These are phyloP conservation scores for Balaeniceps rex DNA, from an alignment of 2,113 vertebrate species.

Conservation along the genomic window DNA sequence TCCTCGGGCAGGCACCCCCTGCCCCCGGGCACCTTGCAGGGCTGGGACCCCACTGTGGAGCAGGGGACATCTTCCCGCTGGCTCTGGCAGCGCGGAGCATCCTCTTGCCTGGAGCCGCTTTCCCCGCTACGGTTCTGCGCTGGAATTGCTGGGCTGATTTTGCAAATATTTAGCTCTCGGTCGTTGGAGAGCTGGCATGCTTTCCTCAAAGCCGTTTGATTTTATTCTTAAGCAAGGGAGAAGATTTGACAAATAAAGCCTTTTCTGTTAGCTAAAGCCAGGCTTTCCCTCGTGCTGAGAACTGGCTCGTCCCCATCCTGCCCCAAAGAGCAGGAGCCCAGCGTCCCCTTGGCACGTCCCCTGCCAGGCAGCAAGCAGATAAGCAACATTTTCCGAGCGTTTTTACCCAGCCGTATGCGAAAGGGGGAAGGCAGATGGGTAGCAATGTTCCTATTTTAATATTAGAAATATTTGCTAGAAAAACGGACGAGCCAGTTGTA, in stretches of 20 bases:
- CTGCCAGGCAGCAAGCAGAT: neutral
- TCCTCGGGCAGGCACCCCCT: fast-evolving
- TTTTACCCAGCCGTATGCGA: neutral
- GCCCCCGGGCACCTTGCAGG: neutral
- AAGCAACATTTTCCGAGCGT: neutral
- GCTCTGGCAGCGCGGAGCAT: neutral
- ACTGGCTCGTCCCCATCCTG: neutral
- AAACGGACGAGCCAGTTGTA: neutral
- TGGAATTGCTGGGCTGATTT: neutral
- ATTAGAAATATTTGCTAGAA: neutral
- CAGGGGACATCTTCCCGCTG: neutral
- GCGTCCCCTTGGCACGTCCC: neutral
- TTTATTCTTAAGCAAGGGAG: neutral
- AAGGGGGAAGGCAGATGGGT: neutral
- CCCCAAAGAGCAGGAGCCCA: neutral
- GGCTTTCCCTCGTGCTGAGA: neutral
- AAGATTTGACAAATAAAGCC: neutral
- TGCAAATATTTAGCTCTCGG: neutral
- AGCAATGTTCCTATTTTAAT: neutral
- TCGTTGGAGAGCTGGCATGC: neutral
- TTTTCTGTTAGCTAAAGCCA: neutral
- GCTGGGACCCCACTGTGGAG: neutral
- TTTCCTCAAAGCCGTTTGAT: neutral
- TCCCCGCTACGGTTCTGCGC: neutral
- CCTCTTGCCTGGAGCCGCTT: neutral